Percentiles rank a stretch among this genome's conserved stretches.
phyloP scores from a whole-genome alignment of 2,113 vertebrate species.

The Chelonoidis abingdonii region DNA sequence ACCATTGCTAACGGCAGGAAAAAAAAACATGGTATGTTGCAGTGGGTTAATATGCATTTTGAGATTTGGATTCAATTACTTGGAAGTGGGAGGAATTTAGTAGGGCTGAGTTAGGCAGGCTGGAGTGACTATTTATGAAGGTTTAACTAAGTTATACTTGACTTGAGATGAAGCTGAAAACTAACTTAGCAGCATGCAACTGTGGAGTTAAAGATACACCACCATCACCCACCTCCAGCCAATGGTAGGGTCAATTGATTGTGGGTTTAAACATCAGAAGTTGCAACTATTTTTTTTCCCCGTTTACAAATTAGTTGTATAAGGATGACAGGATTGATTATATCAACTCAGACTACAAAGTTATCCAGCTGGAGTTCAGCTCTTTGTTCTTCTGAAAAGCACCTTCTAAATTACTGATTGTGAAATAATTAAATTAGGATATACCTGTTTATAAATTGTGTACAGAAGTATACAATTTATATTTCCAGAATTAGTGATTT shows the following conservation, averaged over 20 bases:
- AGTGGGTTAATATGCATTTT: neutral
- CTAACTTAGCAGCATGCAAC: neutral
- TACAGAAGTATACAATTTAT: neutral
- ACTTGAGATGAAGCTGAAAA: neutral
- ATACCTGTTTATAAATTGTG: neutral
- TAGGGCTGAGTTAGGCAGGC: neutral
- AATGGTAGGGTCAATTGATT: neutral
- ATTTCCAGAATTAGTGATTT: neutral
- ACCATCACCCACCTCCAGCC: neutral
- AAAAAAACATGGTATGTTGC: neutral
- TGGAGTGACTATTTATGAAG: neutral
- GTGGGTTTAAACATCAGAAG: neutral
- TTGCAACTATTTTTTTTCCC: neutral
- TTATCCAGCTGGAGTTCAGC: neutral
- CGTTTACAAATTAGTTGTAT: neutral
- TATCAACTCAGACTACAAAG: neutral
- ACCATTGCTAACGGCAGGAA: neutral
- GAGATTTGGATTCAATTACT: neutral
- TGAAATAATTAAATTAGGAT: neutral
- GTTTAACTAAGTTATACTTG: neutral
- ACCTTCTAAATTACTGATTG: neutral
- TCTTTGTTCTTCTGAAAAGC: neutral
- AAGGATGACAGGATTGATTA: neutral
- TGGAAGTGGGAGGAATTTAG: neutral
- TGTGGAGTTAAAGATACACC: neutral